phyloP scores from a whole-genome alignment of 1,140 invertebrate genomes.

The Trichonephila clavipes region DNA sequence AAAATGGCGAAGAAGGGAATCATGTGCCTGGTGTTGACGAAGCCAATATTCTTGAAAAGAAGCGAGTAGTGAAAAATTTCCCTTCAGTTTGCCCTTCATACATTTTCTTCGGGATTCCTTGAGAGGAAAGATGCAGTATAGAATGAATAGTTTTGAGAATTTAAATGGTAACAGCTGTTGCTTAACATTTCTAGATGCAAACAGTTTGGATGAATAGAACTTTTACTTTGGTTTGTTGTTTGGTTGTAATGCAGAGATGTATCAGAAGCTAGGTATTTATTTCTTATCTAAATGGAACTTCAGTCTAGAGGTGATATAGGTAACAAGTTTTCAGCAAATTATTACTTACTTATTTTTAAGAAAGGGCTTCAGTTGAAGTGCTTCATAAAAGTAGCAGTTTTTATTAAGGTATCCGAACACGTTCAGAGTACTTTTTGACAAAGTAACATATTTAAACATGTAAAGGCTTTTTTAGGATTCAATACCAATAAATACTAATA shows the following conservation, averaged over 20 bases:
- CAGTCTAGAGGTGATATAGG: neutral
- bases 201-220: neutral
- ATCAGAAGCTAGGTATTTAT: neutral
- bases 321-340: neutral
- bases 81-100: neutral
- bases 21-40: neutral
- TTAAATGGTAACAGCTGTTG: constrained; percentile 16
- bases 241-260: neutral
- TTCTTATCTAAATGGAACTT: neutral
- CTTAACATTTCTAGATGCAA: neutral
- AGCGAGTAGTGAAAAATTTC: neutral
- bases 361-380: neutral
- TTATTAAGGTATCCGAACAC: too few relatives aligned
- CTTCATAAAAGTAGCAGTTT: too few relatives aligned
- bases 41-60: neutral
- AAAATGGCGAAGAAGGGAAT: neutral
- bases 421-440: too few relatives aligned
- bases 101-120: neutral
- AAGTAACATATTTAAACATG: too few relatives aligned
- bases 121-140: neutral
- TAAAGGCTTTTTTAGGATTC: too few relatives aligned
- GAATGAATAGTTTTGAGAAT: neutral
- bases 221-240: neutral
- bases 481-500: too few relatives aligned
- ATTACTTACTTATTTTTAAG: neutral